A percentile compares a stretch with the other conserved stretches of the same genome.
These are phyloP conservation scores for Drosophila quinaria DNA, from an alignment of 2,888 invertebrate species.

Conservation along the genomic window DNA sequence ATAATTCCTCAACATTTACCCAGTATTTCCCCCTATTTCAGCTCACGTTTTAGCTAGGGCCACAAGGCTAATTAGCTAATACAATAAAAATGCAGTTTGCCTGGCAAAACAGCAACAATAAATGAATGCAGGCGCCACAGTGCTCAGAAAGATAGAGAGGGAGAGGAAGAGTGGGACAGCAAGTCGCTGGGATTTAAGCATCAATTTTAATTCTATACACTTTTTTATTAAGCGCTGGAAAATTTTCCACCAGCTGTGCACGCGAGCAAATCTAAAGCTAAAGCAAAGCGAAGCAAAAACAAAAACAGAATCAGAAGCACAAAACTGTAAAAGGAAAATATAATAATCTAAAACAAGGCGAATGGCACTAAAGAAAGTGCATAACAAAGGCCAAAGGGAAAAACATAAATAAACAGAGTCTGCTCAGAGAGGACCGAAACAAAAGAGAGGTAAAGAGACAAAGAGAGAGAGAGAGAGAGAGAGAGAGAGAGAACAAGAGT, in stretches of 20 bases:
- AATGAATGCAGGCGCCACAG: conserved; percentile 65
- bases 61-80: conserved; percentile 48
- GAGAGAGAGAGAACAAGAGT: conserved; percentile 5
- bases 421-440: conserved; percentile 15
- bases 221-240: conserved; percentile 66
- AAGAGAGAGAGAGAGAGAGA: background rate
- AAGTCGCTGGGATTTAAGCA: conserved; percentile 55
- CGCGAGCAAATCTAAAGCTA: conserved; percentile 44
- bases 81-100: conserved; percentile 34
- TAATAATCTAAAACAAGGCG: conserved; percentile 50
- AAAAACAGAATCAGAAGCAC: conserved; percentile 39
- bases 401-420: conserved; percentile 63
- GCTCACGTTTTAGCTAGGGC: conserved; percentile 28
- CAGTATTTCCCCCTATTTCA: conserved; percentile 13
- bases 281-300: conserved; percentile 18
- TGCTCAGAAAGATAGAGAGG: conserved; percentile 10
- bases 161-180: conserved; percentile 1
- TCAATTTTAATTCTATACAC: conserved; percentile 72
- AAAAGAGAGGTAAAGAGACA: conserved; percentile 5
- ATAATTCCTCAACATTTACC: conserved; percentile 18
- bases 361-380: conserved; percentile 33
- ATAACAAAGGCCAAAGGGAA: conserved; percentile 46
- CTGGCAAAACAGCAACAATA: conserved; percentile 33
- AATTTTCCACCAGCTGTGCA: conserved; percentile 77
- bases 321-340: conserved; percentile 35